These are phyloP conservation scores for Bellardia bayeri DNA, from an alignment of 2,888 invertebrate species.

Conservation along the genomic window DNA sequence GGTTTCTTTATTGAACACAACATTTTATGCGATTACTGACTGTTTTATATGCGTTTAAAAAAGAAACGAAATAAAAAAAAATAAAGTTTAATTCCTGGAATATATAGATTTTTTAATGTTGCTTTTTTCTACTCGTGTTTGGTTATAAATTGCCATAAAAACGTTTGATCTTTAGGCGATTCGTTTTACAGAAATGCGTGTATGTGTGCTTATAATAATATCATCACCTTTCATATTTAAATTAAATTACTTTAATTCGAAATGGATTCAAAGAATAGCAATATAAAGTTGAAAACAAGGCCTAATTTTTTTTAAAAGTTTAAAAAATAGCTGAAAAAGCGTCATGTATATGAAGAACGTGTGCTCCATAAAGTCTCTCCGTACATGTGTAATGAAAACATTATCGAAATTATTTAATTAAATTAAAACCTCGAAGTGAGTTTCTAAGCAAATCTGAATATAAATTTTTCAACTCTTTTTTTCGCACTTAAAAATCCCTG, in stretches of 20 bases:
- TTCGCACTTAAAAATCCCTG: too few species aligned
- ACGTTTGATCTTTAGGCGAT: constrained; percentile 61
- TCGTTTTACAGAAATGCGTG: constrained; percentile 1
- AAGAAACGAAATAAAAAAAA: background rate
- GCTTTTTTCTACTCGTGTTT: constrained; percentile 8
- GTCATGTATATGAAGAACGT: too few species aligned
- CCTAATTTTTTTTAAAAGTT: background rate
- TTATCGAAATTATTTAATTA: too few species aligned
- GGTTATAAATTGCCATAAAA: constrained; percentile 31
- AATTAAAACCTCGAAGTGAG: too few species aligned
- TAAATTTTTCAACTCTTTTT: too few species aligned
- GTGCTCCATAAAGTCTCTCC: too few species aligned
- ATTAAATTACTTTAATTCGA: constrained; percentile 27
- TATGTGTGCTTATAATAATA: constrained; percentile 37
- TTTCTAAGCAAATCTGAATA: too few species aligned
- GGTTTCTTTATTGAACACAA: constrained; percentile 19
- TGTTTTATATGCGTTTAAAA: constrained; percentile 38
- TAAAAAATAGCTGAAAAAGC: too few species aligned
- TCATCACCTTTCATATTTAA: constrained; percentile 67
- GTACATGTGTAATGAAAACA: too few species aligned
- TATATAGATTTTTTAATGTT: constrained; percentile 37
- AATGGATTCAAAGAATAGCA: background rate
- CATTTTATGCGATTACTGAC: constrained; percentile 56
- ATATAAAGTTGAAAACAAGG: background rate
- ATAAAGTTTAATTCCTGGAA: constrained; percentile 46